These are phyloP conservation scores for Glareola pratincola DNA, from an alignment of 2,113 vertebrate species.

Conservation along the genomic window DNA sequence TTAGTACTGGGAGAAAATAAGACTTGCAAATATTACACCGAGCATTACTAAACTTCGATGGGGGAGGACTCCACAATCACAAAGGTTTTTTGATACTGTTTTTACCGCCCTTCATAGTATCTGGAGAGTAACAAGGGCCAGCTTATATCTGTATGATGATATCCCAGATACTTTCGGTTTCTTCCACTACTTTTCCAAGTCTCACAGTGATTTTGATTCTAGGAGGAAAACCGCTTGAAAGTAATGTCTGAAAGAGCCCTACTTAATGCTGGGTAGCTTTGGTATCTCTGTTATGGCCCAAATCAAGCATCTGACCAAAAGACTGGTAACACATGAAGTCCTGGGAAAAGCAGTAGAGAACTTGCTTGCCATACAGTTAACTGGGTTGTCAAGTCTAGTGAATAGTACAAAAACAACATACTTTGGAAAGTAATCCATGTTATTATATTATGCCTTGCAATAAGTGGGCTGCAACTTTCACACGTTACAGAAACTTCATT, in stretches of 20 bases:
- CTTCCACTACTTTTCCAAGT: not conserved
- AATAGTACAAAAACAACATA: accelerated
- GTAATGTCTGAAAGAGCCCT: not conserved
- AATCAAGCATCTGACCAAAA: not conserved
- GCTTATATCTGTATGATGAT: not conserved
- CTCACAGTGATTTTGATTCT: not conserved
- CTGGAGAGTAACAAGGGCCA: not conserved
- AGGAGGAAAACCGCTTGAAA: not conserved
- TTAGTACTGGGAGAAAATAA: not conserved
- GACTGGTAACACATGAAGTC: not conserved
- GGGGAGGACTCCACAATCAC: not conserved
- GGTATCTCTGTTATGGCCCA: accelerated
- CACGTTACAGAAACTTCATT: accelerated
- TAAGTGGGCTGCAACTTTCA: not conserved
- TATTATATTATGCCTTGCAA: not conserved
- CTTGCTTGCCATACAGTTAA: not conserved
- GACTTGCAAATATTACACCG: not conserved
- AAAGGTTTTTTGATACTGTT: not conserved
- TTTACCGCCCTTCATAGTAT: not conserved
- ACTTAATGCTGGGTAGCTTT: not conserved
- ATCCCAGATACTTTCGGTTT: not conserved
- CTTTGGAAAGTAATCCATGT: not conserved
- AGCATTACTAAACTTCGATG: not conserved
- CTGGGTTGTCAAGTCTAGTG: not conserved
- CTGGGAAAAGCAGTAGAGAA: not conserved